Conservation (phyloP, 2,113 vertebrate genomes). For the Carassius carassius region DNA sequence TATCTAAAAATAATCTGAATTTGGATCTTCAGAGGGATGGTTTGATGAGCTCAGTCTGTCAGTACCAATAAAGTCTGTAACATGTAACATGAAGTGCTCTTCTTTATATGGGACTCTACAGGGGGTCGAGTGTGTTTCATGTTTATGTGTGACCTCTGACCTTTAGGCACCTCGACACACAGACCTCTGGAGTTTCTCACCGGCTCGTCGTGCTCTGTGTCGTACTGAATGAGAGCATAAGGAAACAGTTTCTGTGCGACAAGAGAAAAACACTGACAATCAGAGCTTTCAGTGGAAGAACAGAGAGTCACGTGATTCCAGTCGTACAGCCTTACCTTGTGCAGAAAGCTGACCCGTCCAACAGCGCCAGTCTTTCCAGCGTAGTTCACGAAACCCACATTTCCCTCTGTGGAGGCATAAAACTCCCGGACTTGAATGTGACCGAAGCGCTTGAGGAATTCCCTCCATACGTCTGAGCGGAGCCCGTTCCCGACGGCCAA, state of each 20-base stretch:
- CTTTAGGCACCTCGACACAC: constrained; percentile 81
- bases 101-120: neutral
- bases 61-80: too few species aligned
- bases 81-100: neutral
- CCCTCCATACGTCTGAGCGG: constrained; percentile 83
- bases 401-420: constrained; percentile 88
- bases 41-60: too few species aligned
- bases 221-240: constrained; percentile 83
- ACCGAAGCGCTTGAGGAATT: constrained; percentile 85
- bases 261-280: neutral
- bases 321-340: constrained; percentile 71
- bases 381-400: constrained; percentile 85
- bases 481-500: constrained; percentile 85
- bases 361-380: constrained; percentile 81
- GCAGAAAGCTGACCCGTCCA: constrained; percentile 78
- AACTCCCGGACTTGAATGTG: constrained; percentile 81
- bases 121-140: neutral
- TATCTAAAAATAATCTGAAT: too few species aligned
- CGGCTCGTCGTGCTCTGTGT: constrained; percentile 81
- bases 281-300: neutral
- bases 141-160: constrained; percentile 63
- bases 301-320: neutral
- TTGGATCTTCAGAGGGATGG: too few species aligned
- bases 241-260: constrained; percentile 66
- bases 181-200: constrained; percentile 77